Evolutionary conservation across 2,797 vertebrate genomes (phyloP), one percentile per base, ranked within the genome.

Genomic region (Numenius phaeopus): DNA sequence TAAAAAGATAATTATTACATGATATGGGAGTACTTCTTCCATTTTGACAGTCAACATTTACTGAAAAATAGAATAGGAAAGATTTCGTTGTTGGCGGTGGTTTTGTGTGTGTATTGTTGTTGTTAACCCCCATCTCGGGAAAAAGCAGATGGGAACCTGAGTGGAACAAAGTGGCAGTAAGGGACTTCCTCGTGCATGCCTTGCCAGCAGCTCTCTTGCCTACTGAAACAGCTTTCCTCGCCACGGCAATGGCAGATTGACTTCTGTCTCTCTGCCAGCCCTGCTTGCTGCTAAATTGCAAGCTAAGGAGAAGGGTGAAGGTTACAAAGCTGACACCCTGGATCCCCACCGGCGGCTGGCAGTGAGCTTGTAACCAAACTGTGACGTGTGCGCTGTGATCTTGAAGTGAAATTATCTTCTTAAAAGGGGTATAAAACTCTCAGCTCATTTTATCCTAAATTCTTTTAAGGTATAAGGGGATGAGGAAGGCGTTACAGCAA

Each of bases 311-410:
- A 83, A 47, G 8, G 34, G 14, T n/a, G 81, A 46, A 72, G 69
- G 71, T 66, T 76, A 44, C 24, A 83, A 90, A 89, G 44, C 19
- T 29, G 37, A 42, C 34, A 83, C 42, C 44, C 34, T 87, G 61
- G 71, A 69, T 77, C 89, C 61, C 67, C 61, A 47, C 30, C 0
- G 0, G 55, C 39, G 24, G n/a, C 26, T 37, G 75, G 27, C 19
- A 40, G 30, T 46, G 85, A 82, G 21, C n/a, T 70, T 67, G 24
- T 64, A 47, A 26, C 9, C 47, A 24, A 13, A 5, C 49, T 47
- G 44, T 1, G 1, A 34, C 30, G 17, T 2, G 5, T 5, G 4
- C 0, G 0, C 52, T 70, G 26, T 46, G 27, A 57, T 77, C 26
- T 37, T 50, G 29, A 82, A 69, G 23, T 40, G 40, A 72, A 83